Evolutionary conservation across 2,797 vertebrate genomes (phyloP).

Genomic region (Peromyscus nudipes): DNA sequence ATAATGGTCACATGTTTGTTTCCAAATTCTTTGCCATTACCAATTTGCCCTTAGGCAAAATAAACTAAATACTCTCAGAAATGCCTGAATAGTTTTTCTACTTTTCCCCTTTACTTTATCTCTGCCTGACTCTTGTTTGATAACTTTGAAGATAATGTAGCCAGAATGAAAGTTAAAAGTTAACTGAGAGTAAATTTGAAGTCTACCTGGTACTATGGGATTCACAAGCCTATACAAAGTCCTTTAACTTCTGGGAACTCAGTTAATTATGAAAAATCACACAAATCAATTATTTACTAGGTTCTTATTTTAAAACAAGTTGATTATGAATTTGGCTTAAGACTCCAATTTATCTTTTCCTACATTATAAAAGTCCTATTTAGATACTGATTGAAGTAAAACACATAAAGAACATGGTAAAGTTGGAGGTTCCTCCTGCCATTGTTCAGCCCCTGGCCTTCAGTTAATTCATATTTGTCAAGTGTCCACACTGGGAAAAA

Average conservation of each 20-base stretch:
- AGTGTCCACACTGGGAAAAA: not conserved
- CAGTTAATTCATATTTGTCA: not conserved
- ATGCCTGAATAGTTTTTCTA: not conserved
- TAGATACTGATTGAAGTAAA: not conserved
- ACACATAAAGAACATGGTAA: not conserved
- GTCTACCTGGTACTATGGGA: not conserved
- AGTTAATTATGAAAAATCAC: conserved; percentile 67
- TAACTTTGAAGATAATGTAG: not conserved
- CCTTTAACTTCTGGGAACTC: conserved; percentile 30
- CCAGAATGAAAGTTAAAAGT: conserved; percentile 73
- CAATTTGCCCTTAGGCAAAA: conserved; percentile 30
- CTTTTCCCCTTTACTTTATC: not conserved
- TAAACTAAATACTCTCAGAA: conserved; percentile 32
- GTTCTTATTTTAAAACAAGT: conserved; percentile 68
- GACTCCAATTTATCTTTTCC: not conserved
- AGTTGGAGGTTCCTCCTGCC: not conserved
- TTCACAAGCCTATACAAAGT: conserved; percentile 42
- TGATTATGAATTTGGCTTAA: conserved; percentile 33
- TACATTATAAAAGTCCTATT: conserved; percentile 2
- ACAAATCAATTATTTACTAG: conserved; percentile 72
- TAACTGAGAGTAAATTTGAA: conserved; percentile 64
- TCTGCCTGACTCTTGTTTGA: conserved; percentile 11
- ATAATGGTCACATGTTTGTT: not conserved
- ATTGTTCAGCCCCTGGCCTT: not conserved
- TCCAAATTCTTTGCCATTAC: conserved; percentile 9